Conservation (phyloP, 2,888 invertebrate species). For the Parnassius glacialis region DNA sequence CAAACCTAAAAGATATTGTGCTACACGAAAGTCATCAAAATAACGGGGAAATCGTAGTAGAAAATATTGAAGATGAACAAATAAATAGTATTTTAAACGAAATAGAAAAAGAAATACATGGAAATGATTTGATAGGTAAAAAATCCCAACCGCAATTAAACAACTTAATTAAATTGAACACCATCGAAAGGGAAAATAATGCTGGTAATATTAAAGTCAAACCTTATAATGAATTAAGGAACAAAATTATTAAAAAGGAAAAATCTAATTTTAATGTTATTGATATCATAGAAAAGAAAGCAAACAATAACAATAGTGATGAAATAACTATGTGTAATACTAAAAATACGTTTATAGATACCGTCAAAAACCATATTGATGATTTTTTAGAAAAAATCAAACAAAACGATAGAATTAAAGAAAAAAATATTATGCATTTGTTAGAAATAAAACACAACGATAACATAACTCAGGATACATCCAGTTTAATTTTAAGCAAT, state of each 20-base stretch:
- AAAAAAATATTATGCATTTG: conserved; percentile 34
- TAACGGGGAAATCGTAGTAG: conserved; percentile 19
- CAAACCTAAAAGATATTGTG: conserved; percentile 13
- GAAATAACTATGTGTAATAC: conserved; percentile 32
- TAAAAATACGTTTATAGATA: conserved; percentile 49
- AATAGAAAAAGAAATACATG: conserved; percentile 61
- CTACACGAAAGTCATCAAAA: neutral
- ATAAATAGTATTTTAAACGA: conserved; percentile 54
- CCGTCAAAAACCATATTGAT: conserved; percentile 55
- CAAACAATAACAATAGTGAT: conserved; percentile 41
- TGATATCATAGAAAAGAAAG: conserved; percentile 51
- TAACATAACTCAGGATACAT: neutral
- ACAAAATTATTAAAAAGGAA: conserved; percentile 30
- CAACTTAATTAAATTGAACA: conserved; percentile 16
- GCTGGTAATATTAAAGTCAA: conserved; percentile 6
- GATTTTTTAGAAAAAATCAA: conserved; percentile 49
- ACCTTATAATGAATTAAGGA: neutral
- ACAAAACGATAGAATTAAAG: conserved; percentile 25
- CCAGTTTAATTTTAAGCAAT: neutral
- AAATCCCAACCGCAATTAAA: conserved; percentile 11
- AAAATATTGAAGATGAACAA: conserved; percentile 40
- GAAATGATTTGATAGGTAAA: neutral
- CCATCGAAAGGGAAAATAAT: conserved; percentile 4
- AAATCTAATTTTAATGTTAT: conserved; percentile 58
- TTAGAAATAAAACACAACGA: conserved; percentile 27